Percentiles rank a stretch among this genome's conserved stretches.
phyloP scores from a whole-genome alignment of 2,797 vertebrate genomes.

The Pempheris klunzingeri region DNA sequence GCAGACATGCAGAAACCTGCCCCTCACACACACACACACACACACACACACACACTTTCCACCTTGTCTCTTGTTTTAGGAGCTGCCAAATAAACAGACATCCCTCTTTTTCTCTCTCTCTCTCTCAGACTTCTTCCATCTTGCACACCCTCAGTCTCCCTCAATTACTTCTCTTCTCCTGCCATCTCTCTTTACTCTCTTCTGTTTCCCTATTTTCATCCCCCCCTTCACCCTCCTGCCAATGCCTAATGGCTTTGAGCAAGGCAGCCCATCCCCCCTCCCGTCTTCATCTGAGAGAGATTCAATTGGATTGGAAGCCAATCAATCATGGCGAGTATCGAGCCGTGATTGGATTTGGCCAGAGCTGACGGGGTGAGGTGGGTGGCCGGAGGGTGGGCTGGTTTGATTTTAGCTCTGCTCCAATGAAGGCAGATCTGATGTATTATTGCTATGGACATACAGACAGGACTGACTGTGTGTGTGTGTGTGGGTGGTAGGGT shows the following conservation, averaged over 20 bases:
- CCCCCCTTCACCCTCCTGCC: slow-evolving; percentile 45
- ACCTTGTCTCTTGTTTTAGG: slow-evolving; percentile 14
- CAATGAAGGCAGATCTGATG: slow-evolving; percentile 80
- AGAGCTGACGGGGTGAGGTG: slow-evolving; percentile 60
- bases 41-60: slow-evolving; percentile 28
- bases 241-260: slow-evolving; percentile 73
- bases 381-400: slow-evolving; percentile 17
- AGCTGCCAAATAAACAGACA: slow-evolving; percentile 39
- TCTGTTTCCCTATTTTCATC: slow-evolving; percentile 14
- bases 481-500: slow-evolving; percentile 40
- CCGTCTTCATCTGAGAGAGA: slow-evolving; percentile 60
- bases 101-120: slow-evolving; percentile 21
- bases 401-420: slow-evolving; percentile 78
- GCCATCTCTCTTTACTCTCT: slow-evolving; percentile 53
- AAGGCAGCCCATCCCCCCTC: slow-evolving; percentile 41
- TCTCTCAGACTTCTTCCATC: slow-evolving; percentile 43
- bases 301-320: slow-evolving; percentile 83
- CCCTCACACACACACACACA: slow-evolving; percentile 10
- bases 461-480: slow-evolving; percentile 12
- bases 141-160: slow-evolving; percentile 59
- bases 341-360: slow-evolving; percentile 83
- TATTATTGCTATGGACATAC: slow-evolving; percentile 77
- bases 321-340: slow-evolving; percentile 80
- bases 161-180: slow-evolving; percentile 65
- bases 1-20: slow-evolving; percentile 36